Evolutionary conservation across 1,140 invertebrate genomes (phyloP), one percentile per base, ranked within the genome.

Genomic region (Drosophila pectinifera): DNA sequence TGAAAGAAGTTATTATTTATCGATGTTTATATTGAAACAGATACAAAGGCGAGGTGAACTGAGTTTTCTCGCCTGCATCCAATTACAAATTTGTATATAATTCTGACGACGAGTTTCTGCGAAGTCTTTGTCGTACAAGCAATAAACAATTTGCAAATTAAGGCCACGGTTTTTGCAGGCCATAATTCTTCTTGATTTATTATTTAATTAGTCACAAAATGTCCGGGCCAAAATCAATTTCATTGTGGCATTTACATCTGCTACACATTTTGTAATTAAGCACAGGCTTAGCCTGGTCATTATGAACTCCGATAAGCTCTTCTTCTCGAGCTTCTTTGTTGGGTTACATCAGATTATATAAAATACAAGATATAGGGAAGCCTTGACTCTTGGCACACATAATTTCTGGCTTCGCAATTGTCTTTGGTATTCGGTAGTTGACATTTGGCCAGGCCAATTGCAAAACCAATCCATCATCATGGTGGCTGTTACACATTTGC

Each of bases 1-100:
- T 62, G 53, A 62, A 62, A 62, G 51, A 57, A 56, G 13, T 28
- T 39, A 39, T 62, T 58, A 57, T 62, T 62, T 62, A 62, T 62
- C 13, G 53, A 57, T 62, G 58, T 62, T 62, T 58, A 57, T 58
- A 57, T 58, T 28, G 22, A 18, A 61, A 38, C 22, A 57, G 28
- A 31, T 10, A 31, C 28, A 31, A 8, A 31, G 28, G 28, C 48
- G 3, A 51, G 49, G 28, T 36, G 13, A 51, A 20, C 11, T 49
- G 14, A 31, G 13, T 18, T 5, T 4, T 16, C 31, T 26, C 26
- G 26, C n/a, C n/a, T n/a, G n/a, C n/a, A n/a, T n/a, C n/a, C n/a
- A n/a, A n/a, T n/a, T n/a, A n/a, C n/a, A n/a, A n/a, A n/a, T n/a
- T n/a, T n/a, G n/a, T 51, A 51, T 8, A 31, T 28, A 49, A 36